Percentiles rank a stretch among this genome's conserved stretches.
Evolutionary conservation across 2,888 invertebrate species (phyloP).

Genomic region (Amiota communis): DNA sequence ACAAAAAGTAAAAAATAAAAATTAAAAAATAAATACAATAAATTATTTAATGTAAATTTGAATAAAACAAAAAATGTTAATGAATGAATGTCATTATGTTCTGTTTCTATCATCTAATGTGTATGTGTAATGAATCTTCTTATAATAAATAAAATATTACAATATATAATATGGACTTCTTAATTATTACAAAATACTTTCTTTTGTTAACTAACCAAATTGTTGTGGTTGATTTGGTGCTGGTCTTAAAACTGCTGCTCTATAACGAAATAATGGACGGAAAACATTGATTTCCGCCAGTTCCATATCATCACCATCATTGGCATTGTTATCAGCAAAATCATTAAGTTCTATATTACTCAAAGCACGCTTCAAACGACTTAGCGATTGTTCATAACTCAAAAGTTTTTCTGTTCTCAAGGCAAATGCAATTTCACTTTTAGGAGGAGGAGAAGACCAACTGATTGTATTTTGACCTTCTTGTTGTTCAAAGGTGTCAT

Average conservation of each 20-base stretch:
- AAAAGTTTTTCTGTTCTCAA: background rate
- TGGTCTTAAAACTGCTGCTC: constrained; percentile 61
- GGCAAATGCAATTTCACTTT: background rate
- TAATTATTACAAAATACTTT: constrained; percentile 41
- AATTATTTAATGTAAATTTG: constrained; percentile 11
- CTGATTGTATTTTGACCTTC: background rate
- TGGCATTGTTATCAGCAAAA: constrained; percentile 52
- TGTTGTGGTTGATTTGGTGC: constrained; percentile 48
- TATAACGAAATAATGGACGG: constrained; percentile 70
- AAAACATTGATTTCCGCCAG: constrained; percentile 70
- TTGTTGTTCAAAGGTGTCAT: background rate
- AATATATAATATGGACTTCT: constrained; percentile 1
- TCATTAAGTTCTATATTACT: constrained; percentile 32
- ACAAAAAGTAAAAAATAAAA: constrained; percentile 28
- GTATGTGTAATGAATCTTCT: constrained; percentile 43
- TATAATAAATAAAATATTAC: background rate
- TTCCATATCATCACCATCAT: constrained; percentile 62
- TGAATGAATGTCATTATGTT: constrained; percentile 1
- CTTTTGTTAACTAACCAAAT: constrained; percentile 46
- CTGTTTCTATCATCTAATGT: constrained; percentile 35
- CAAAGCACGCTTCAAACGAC: constrained; percentile 50
- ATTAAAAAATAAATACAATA: background rate
- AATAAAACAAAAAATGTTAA: background rate
- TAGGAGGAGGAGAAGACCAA: background rate
- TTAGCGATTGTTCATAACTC: constrained; percentile 42